These are phyloP conservation scores for Otis tarda DNA, from an alignment of 2,113 vertebrate genomes.

Conservation along the genomic window DNA sequence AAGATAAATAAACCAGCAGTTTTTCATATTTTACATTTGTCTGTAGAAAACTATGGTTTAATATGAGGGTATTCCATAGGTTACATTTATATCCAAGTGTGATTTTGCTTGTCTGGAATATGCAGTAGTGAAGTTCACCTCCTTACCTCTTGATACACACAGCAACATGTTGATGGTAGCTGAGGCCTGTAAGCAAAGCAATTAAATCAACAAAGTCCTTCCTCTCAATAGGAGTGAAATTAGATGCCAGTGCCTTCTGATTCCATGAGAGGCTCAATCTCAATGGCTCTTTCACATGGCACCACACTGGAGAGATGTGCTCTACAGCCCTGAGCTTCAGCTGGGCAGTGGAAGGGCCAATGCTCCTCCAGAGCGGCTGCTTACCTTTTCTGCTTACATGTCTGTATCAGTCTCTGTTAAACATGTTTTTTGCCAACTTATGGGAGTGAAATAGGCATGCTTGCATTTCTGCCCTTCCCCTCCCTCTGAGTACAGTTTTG, in stretches of 20 bases:
- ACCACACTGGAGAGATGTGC: background rate
- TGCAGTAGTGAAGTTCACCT: background rate
- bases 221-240: background rate
- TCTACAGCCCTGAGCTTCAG: background rate
- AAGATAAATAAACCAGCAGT: background rate
- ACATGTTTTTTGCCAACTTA: rapidly evolving
- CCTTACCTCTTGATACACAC: background rate
- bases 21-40: background rate
- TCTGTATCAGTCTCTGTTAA: background rate
- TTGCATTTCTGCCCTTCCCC: background rate
- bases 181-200: background rate
- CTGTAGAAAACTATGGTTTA: background rate
- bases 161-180: background rate
- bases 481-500: background rate
- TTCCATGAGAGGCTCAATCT: background rate
- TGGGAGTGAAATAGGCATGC: background rate
- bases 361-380: background rate
- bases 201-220: background rate
- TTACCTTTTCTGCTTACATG: background rate
- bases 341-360: background rate
- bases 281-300: background rate
- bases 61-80: background rate
- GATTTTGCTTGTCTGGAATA: background rate
- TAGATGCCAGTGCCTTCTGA: background rate
- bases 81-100: background rate